These are phyloP conservation scores for Trichacis sp. DNA, from an alignment of 2,888 invertebrate genomes.

Conservation along the genomic window DNA sequence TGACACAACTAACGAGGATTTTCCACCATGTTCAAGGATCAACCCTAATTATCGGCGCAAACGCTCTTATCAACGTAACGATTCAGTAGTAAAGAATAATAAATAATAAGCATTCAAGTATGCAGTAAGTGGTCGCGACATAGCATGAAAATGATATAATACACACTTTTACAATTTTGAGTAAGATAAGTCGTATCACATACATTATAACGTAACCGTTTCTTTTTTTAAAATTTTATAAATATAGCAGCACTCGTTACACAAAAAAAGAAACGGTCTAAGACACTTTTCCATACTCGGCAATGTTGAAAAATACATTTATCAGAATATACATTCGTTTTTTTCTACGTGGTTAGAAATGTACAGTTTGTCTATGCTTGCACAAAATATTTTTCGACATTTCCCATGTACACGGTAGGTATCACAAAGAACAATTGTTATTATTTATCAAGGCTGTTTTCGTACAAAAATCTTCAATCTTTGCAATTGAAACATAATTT, in stretches of 20 bases:
- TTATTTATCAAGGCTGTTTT: no score
- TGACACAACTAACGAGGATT: neutral
- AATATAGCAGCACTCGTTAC: neutral
- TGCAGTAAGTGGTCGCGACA: constrained; percentile 52
- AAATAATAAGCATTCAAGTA: constrained; percentile 48
- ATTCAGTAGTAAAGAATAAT: constrained; percentile 50
- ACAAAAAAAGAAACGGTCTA: neutral
- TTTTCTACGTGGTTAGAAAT: no score
- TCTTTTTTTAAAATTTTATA: neutral
- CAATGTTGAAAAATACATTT: constrained; percentile 58
- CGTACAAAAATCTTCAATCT: no score
- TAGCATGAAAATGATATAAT: constrained; percentile 49
- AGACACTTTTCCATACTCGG: constrained; percentile 32
- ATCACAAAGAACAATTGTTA: no score
- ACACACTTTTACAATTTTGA: constrained; percentile 31
- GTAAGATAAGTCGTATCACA: constrained; percentile 42
- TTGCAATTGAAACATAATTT: no score
- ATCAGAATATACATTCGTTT: constrained; percentile 53
- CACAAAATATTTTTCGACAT: constrained; percentile 6
- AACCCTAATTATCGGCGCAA: constrained; percentile 46
- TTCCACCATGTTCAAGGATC: constrained; percentile 16
- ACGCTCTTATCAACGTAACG: constrained; percentile 45
- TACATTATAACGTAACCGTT: neutral
- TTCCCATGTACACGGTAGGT: neutral
- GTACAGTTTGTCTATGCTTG: constrained; percentile 48